These are phyloP conservation scores for Synergus itoensis DNA, from an alignment of 2,888 invertebrate genomes.

Conservation along the genomic window DNA sequence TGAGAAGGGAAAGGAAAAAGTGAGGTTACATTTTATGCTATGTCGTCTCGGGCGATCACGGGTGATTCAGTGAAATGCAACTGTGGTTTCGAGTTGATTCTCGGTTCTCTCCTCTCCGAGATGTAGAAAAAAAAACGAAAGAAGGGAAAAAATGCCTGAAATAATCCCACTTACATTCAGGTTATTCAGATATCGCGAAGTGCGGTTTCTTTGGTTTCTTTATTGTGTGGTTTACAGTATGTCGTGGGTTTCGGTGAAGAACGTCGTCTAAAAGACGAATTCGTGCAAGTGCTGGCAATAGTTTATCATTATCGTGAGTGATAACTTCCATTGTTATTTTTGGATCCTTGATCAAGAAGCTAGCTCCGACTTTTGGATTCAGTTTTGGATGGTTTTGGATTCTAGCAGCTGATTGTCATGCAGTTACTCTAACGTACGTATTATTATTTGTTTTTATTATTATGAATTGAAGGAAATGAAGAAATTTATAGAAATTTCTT, in stretches of 20 bases:
- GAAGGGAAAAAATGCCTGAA: not conserved
- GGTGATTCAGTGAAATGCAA: not conserved
- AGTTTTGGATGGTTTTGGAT: slow-evolving; percentile 8
- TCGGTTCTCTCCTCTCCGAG: not conserved
- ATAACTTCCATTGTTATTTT: slow-evolving; percentile 1
- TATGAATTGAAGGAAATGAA: not conserved
- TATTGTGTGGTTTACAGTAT: slow-evolving; percentile 5
- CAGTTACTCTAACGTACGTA: not conserved
- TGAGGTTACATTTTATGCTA: slow-evolving; percentile 26
- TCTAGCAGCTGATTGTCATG: not conserved
- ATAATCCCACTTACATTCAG: not conserved
- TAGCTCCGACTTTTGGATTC: not conserved
- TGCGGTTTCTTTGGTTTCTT: slow-evolving; percentile 11
- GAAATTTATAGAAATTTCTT: not conserved
- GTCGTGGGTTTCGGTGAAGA: not conserved
- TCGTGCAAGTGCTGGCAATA: slow-evolving; percentile 20
- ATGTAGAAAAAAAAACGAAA: not conserved
- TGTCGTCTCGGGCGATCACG: not conserved
- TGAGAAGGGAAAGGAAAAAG: not conserved
- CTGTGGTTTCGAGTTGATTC: not conserved
- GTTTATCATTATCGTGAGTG: slow-evolving; percentile 24
- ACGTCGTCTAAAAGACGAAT: slow-evolving; percentile 6
- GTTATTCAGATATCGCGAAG: not conserved
- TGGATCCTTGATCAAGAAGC: not conserved
- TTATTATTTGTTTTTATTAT: not conserved